Conservation (phyloP, 2,888 invertebrate species). For the Blastobasis adustella region DNA sequence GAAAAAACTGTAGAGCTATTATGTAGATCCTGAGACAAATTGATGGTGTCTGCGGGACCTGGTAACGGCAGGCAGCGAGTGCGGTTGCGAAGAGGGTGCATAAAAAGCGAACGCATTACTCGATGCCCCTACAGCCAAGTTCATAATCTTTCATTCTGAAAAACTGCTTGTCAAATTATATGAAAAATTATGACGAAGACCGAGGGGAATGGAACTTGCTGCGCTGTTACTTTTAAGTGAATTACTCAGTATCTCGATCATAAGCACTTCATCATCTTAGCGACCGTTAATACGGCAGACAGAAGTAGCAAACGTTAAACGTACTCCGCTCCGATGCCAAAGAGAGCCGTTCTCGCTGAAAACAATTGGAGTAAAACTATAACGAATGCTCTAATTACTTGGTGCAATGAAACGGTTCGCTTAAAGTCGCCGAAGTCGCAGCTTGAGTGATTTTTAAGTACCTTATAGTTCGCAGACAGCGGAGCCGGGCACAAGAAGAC, state of each 20-base stretch:
- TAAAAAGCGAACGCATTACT: conserved; percentile 28
- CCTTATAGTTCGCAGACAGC: background rate
- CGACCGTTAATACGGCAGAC: background rate
- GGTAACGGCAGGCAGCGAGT: background rate
- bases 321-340: too few relatives aligned
- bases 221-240: too few relatives aligned
- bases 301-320: background rate
- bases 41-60: conserved; percentile 17
- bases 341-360: too few relatives aligned
- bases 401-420: background rate
- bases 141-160: too few relatives aligned
- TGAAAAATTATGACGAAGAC: too few relatives aligned
- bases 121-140: conserved; percentile 23
- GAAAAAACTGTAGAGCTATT: conserved; percentile 2
- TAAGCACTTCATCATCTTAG: background rate
- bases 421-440: background rate
- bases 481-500: background rate
- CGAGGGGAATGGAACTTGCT: too few relatives aligned
- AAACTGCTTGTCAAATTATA: too few relatives aligned
- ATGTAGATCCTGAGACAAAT: conserved; percentile 11
- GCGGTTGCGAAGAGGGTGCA: conserved; percentile 3
- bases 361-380: background rate
- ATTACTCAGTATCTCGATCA: conserved; percentile 1
- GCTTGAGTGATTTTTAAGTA: background rate
- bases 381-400: background rate